Evolutionary conservation across 30 jellyfish, hydroid and myxozoan genomes (phyloP), one percentile per base, ranked within the genome.

Genomic region (Hydractinia echinata): DNA sequence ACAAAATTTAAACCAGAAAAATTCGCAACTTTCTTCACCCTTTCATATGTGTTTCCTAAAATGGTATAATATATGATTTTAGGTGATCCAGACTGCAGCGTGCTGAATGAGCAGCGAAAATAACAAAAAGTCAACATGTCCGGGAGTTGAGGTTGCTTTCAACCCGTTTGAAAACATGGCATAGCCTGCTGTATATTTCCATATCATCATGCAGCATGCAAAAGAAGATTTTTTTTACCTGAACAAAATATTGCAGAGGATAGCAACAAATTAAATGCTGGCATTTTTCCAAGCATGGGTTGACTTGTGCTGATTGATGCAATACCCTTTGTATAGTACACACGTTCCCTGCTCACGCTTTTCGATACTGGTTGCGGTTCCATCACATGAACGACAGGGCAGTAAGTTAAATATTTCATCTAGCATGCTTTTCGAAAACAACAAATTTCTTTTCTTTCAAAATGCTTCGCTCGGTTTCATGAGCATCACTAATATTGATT

Each of bases 251-350:
- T 50, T 8, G 81, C 55, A n/a, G 81, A 30, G n/a, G 78, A 10
- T 13, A 67, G 7, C 55, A 71, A 50, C 61, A 71, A 50, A 71
- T 13, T 71, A 50, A 20, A 71, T 20, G 66, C 81, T 9, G 81
- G 81, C 52, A 71, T 71, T 71, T 71, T 71, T 71, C 81, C 81
- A 48, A 71, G 39, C 15, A 7, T 5, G 9, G 81, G 81, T 19
- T 71, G 66, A 52, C 81, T 71, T 30, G 2, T 30, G 44, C 44
- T 30, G 2, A 30, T 30, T 30, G 44, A 30, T 30, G 44, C 44
- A 30, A 30, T 30, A 30, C 44, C 44, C 44, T 30, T 30, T 30
- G 44, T 30, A 30, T 30, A 30, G 44, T 30, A 64, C 74, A 64
- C 74, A 64, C 10, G 74, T 64, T n/a, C 74, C 74, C 19, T n/a